These are phyloP conservation scores for Catajapyx aquilonaris DNA, from an alignment of 1,140 invertebrate genomes.

Conservation along the genomic window DNA sequence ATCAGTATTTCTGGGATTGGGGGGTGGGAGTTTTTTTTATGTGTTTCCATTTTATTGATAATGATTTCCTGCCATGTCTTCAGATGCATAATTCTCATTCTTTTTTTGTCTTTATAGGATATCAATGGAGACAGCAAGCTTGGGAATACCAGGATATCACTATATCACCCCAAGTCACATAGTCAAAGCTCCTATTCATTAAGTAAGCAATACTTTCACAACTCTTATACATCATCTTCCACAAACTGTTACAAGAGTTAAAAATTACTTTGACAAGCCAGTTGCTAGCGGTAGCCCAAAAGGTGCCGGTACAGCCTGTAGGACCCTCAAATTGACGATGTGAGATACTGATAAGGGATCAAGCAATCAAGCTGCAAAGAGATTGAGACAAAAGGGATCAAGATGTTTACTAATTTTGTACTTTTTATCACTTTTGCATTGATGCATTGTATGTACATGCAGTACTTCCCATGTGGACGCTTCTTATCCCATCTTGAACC, in stretches of 20 bases:
- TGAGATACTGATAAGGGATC: background rate
- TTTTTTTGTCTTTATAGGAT: constrained; percentile 47
- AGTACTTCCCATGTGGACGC: no score
- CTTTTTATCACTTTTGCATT: no score
- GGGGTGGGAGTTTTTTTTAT: no score
- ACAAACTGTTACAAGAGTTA: background rate
- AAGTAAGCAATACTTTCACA: constrained; percentile 18
- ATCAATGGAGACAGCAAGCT: constrained; percentile 75
- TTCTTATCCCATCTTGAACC: no score
- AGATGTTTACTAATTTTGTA: background rate
- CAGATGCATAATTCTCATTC: no score
- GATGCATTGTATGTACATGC: no score
- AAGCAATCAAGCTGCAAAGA: background rate
- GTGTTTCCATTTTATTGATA: no score
- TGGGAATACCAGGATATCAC: constrained; percentile 71
- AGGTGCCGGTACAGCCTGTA: background rate
- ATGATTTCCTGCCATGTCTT: no score
- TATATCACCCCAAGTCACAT: constrained; percentile 80
- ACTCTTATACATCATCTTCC: background rate
- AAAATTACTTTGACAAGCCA: background rate
- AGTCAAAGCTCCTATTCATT: constrained; percentile 75
- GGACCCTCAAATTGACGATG: background rate
- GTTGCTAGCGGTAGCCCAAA: background rate
- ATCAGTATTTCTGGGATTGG: no score
- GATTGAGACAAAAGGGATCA: background rate